Base-by-base conservation (phyloP, 2,113 vertebrate species). In the Mustela nigripes region DNA sequence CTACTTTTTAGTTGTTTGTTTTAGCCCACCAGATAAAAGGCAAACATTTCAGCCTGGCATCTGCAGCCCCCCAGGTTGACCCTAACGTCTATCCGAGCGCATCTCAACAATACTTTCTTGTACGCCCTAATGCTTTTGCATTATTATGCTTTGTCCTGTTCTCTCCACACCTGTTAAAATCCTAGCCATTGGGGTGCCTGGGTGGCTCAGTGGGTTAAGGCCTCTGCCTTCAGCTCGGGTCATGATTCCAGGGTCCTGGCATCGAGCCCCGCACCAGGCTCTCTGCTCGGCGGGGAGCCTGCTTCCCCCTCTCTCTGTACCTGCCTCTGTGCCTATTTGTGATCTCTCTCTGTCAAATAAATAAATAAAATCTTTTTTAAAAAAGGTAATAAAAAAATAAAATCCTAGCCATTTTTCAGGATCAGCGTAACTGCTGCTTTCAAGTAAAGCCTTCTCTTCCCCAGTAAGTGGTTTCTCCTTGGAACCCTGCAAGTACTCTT, bases 1-100 rank as follows among this genome's bases (percentile, higher is more conserved):
- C 60, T 19, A 56, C 80, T 65, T 86, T 86, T 69, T 83, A 42
- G n/a, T 90, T 56, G 28, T 79, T 80, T 42, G 62, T 73, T 80
- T 80, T 62, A 36, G 53, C 31, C 26, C 42, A 26, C 36, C 33
- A 83, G 18, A 14, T 84, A 83, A 87, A 94, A 88, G 50, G 16
- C 42, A 80, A 15, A 53, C n/a, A 26, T 80, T 74, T 71, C 60
- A 67, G 19, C 12, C 82, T 89, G 63, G 39, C 21, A 62, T 56
- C 71, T 42, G 45, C 63, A 90, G 56, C 33, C 15, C 14, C 39
- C 33, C 5, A 58, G 0, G 15, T 22, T 28, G 81, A 26, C 42
- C 11, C 67, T 69, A 16, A 19, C 6, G 14, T 65, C 26, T 63
- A 0, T 22, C 48, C 60, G 31, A 79, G 31, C 8, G 0, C 14